A percentile compares a stretch with the other conserved stretches of the same genome.
phyloP scores from a whole-genome alignment of 2,888 invertebrate genomes.

The Rhagonycha fulva region DNA sequence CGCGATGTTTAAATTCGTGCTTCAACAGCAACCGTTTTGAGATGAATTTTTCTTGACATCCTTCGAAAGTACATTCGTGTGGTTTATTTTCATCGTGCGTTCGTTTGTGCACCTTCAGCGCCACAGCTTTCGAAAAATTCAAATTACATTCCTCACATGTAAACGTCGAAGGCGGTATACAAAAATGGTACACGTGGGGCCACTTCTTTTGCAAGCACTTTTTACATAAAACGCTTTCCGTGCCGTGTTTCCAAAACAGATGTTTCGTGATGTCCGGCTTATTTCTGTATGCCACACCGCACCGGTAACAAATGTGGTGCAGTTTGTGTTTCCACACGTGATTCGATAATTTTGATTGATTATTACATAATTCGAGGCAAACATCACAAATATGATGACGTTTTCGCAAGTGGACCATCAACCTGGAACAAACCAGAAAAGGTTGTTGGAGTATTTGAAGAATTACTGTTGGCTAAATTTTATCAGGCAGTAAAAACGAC shows the following conservation, averaged over 20 bases:
- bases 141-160: slow-evolving; percentile 80
- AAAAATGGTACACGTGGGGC: slow-evolving; percentile 92
- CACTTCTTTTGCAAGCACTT: slow-evolving; percentile 87
- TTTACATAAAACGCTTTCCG: slow-evolving; percentile 84
- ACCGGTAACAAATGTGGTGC: slow-evolving; percentile 84
- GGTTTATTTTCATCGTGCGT: slow-evolving; percentile 71
- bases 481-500: not conserved
- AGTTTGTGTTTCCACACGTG: slow-evolving; percentile 92
- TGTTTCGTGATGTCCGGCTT: slow-evolving; percentile 88
- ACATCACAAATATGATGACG: slow-evolving; percentile 86
- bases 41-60: slow-evolving; percentile 77
- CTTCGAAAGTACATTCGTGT: slow-evolving; percentile 71
- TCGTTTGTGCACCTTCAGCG: slow-evolving; percentile 82
- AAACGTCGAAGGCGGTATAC: slow-evolving; percentile 78
- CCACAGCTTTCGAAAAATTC: slow-evolving; percentile 75
- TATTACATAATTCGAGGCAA: slow-evolving; percentile 80
- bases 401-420: slow-evolving; percentile 87
- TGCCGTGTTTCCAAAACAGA: slow-evolving; percentile 91
- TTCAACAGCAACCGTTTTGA: slow-evolving; percentile 77
- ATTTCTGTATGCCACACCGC: slow-evolving; percentile 86
- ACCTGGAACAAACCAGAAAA: slow-evolving; percentile 48
- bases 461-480: not conserved
- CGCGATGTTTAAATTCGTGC: slow-evolving; percentile 69
- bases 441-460: not conserved
- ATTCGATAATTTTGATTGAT: slow-evolving; percentile 79